Base-by-base conservation (phyloP, 2,888 invertebrate genomes). In the Phania funesta region DNA sequence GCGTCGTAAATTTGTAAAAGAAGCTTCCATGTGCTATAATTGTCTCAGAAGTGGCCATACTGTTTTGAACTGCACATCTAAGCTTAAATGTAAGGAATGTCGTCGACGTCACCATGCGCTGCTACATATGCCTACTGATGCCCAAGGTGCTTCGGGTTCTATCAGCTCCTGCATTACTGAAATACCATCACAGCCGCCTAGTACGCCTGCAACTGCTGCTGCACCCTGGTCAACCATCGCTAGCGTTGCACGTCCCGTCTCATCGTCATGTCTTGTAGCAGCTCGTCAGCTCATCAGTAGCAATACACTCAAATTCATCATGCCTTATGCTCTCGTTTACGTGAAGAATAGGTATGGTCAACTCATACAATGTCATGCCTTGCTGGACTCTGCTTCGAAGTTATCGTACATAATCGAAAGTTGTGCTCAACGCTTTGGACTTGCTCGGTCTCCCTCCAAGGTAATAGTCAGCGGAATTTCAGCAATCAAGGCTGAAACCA, bases 321-420 rank as follows among this genome's bases (percentile, higher is more conserved):
- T 83, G 60, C 75, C 79, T n/a, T 79, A 75, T 2, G 71, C 79
- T 1, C 20, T 75, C 18, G 32, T 79, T n/a, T 8, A 65, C 3
- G 80, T 80, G n/a, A 67, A 41, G 24, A 64, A 68, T 44, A 3
- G 26, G n/a, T 29, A 9, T 29, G 65, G 50, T 38, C 46, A 48
- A 26, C 29, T 54, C 1, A 38, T 67, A 13, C 6, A 11, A 8
- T 77, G 82, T 26, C 64, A 68, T 22, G 48, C 64, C 2, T 38
- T 81, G n/a, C 62, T 81, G 5, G 62, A 81, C 35, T 65, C 52
- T 18, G 58, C 71, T 3, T 78, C 71, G 8, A 60, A 62, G n/a
- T 26, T 73, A 41, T 62, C 73, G 1, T 60, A 50, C 18, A 73
- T 73, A 24, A 62, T 50, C 20, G 64, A 75, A 58, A 41, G 56